Percentiles rank a stretch among this genome's conserved stretches.
Evolutionary conservation across 2,888 invertebrate genomes (phyloP).

Genomic region (Autographa gamma): DNA sequence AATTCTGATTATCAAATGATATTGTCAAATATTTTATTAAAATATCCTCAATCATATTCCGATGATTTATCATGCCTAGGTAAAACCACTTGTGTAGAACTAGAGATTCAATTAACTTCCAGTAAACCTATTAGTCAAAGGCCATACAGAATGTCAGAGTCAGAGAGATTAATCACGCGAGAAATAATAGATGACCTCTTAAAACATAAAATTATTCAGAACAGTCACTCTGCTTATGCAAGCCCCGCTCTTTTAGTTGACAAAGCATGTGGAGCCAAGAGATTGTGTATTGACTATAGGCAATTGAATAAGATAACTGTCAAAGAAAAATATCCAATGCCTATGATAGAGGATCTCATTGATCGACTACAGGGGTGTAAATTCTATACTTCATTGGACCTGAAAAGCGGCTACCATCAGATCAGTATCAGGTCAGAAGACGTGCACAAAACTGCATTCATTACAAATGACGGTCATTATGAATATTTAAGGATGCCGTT

Average conservation of each 20-base stretch:
- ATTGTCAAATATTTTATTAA: slow-evolving; percentile 9
- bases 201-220: slow-evolving; percentile 1
- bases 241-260: slow-evolving; percentile 15
- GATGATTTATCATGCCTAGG: slow-evolving; percentile 10
- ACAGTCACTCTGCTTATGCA: slow-evolving; percentile 13
- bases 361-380: slow-evolving; percentile 9
- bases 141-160: slow-evolving; percentile 8
- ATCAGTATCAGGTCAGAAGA: slow-evolving; percentile 1
- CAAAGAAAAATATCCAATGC: slow-evolving; percentile 18
- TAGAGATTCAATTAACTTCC: slow-evolving; percentile 10
- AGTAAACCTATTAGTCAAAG: slow-evolving; percentile 7
- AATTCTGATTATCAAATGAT: neutral
- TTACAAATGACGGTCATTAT: no score
- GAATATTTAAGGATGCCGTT: slow-evolving; percentile 19
- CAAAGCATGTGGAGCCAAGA: slow-evolving; percentile 1
- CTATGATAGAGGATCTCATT: slow-evolving; percentile 14
- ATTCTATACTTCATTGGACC: slow-evolving; percentile 7
- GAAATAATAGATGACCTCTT: slow-evolving; percentile 12
- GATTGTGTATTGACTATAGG: slow-evolving; percentile 12
- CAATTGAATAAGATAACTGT: slow-evolving; percentile 7
- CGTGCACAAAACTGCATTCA: slow-evolving; percentile 21
- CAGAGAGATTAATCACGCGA: neutral
- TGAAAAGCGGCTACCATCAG: slow-evolving; percentile 18
- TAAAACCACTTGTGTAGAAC: slow-evolving; percentile 14
- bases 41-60: slow-evolving; percentile 10